These are phyloP conservation scores for Aegotheles bennettii DNA, from an alignment of 2,113 vertebrate species.

Conservation along the genomic window DNA sequence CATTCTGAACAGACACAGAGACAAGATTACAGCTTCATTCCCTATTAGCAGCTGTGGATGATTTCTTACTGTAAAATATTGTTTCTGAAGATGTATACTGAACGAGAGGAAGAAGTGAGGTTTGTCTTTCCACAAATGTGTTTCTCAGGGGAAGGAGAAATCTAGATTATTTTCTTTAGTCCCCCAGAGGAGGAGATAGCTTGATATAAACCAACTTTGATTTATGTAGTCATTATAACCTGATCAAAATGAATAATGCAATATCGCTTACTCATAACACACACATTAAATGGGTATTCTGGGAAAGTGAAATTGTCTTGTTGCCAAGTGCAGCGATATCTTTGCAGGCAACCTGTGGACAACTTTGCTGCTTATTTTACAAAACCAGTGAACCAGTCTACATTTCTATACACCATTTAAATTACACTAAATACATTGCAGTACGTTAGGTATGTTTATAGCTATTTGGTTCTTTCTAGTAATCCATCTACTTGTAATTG, in stretches of 20 bases:
- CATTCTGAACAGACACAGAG: neutral
- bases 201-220: neutral
- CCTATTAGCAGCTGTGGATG: neutral
- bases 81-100: neutral
- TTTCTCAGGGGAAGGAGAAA: neutral
- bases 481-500: neutral
- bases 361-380: neutral
- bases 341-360: neutral
- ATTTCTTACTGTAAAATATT: neutral
- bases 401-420: neutral
- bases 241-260: neutral
- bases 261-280: neutral
- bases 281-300: neutral
- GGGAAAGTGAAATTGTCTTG: neutral
- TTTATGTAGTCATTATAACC: neutral
- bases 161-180: neutral
- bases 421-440: neutral
- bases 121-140: neutral
- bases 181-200: neutral
- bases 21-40: neutral
- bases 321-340: neutral
- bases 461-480: neutral
- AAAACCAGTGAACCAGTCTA: neutral
- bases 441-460: neutral
- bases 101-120: neutral